Base-by-base conservation (phyloP, 2,888 invertebrate genomes). In the Tenthredo distinguenda region DNA sequence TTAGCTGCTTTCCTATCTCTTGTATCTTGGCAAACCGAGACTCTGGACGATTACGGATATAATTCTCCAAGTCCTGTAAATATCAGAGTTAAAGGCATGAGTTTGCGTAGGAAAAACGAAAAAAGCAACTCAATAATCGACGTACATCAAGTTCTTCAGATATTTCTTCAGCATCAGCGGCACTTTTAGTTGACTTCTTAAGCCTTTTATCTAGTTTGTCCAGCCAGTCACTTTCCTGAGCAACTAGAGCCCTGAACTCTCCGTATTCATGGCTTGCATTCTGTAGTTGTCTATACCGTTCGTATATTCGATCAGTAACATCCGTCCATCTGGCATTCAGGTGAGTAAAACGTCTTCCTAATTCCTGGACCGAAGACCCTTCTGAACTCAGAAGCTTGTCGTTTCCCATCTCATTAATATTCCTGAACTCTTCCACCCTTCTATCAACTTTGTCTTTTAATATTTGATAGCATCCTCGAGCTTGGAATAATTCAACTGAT, bases 91-190 rank as follows among this genome's bases (percentile, higher is more conserved):
- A 85, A 85, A 68, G 12, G 18, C 79, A 3, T 68, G 15, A 34
- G 2, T 34, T 18, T 26, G 26, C 12, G 26, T 12, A 15, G 84
- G 37, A 74, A 34, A 5, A 85, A 85, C 71, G 84, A 83, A 76
- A 76, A 74, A 50, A 50, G 81, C 34, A 55, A 86, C 76, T 81
- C 72, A 72, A 74, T 37, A 26, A 72, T 71, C 31, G 47, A 95
- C 95, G 95, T 93, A 97, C 97, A 94, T 98, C 98, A 68, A 98
- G 95, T 92, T 98, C 97, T 92, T 98, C 98, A 55, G 98, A 97
- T 88, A 98, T 96, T 94, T 98, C 98, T 94, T 99, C 98, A 1
- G 98, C 98, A 94, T 99, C 99, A 50, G 96, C 97, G 86, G 96
- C 96, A 91, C 94, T 95, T 90, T 96, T 95, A 2, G 96, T 96